Base-by-base conservation (phyloP, 2,888 invertebrate genomes). In the Eilema griseolum region DNA sequence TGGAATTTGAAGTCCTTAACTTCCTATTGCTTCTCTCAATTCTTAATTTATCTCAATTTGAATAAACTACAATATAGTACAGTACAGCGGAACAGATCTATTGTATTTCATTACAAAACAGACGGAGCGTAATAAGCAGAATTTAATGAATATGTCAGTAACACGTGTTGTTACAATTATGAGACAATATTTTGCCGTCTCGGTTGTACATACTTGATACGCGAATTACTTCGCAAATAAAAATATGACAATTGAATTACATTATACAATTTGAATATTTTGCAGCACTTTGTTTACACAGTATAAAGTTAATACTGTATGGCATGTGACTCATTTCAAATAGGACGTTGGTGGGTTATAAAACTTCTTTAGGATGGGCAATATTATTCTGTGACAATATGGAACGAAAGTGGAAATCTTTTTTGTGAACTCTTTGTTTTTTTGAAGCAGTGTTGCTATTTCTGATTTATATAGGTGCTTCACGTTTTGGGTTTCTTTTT, bases 121-220 rank as follows among this genome's bases (percentile, higher is more conserved):
- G 52, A 52, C 52, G n/a, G 20, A 20, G 20, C 20, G 46, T 46
- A 46, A 0, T 46, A 20, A 46, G 7, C 20, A 46, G 46, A 46
- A 1, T 20, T 41, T 41, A 33, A 33, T 37, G 23, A 26, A n/a
- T 14, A 41, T 20, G 62, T 41, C 26, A 41, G 24, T 41, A 62
- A 26, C 24, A 24, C 37, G 24, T 62, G 62, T 20, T 62, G 62
- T 26, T 11, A 41, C 26, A 62, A 62, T 62, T 62, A 37, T 62
- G 41, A 26, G 20, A 62, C 24, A 24, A 26, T 62, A 26, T 16
- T 23, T 37, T 62, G 37, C 24, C 65, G 33, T 65, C 57, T 57
- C 66, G 16, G 14, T 14, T 65, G 23, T 52, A n/a, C n/a, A n/a
- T n/a, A 28, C 57, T 31, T 31, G n/a, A 33, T 23, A 26, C 23